Conservation (phyloP, 2,113 vertebrate genomes). For the Nesospiza acunhae region DNA sequence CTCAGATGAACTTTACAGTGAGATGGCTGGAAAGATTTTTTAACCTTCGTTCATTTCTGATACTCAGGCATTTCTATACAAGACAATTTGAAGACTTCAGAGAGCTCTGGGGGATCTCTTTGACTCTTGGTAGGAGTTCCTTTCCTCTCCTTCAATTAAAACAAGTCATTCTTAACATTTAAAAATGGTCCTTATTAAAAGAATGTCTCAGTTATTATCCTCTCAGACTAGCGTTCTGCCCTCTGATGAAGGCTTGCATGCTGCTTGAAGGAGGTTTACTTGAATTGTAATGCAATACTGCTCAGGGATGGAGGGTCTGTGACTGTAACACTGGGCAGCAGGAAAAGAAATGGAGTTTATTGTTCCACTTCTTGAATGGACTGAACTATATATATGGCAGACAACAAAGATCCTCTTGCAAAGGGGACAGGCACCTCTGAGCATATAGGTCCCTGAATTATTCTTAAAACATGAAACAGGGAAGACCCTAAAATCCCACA, state of each 20-base stretch:
- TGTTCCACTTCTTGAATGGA: not conserved
- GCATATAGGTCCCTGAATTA: not conserved
- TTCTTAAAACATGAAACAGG: not conserved
- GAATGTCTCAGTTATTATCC: slow-evolving; percentile 48
- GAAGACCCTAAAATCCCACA: not conserved
- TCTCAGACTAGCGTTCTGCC: slow-evolving; percentile 1
- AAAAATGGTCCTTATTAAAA: slow-evolving; percentile 42
- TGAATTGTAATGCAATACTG: not conserved
- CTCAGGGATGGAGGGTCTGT: not conserved
- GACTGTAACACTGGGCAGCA: not conserved
- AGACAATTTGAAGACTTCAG: not conserved
- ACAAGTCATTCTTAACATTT: slow-evolving; percentile 49
- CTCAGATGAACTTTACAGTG: not conserved
- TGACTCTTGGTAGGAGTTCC: slow-evolving; percentile 37
- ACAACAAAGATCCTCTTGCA: not conserved
- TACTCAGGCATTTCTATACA: not conserved
- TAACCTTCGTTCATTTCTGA: not conserved
- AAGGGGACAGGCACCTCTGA: not conserved
- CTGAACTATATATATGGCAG: not conserved
- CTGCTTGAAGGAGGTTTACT: slow-evolving; percentile 23
- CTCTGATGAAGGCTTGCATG: slow-evolving; percentile 37
- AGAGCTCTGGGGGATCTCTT: slow-evolving; percentile 7
- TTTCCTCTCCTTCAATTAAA: slow-evolving; percentile 60
- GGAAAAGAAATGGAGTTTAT: not conserved
- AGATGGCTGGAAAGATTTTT: not conserved